A percentile compares a stretch with the other conserved stretches of the same genome.
These are phyloP conservation scores for Cephus runcator DNA, from an alignment of 2,888 invertebrate species.

Conservation along the genomic window DNA sequence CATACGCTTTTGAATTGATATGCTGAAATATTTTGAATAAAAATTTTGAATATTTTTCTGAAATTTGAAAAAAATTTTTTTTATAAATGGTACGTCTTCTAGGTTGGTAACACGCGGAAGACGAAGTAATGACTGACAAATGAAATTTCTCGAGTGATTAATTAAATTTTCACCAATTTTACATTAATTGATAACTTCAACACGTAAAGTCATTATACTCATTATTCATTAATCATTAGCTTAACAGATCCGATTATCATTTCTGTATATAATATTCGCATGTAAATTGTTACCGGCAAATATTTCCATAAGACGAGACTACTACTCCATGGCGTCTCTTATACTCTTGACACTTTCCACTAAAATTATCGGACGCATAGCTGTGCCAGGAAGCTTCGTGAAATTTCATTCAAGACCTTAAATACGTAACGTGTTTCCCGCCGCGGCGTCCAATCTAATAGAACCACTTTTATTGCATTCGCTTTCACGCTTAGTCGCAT, in stretches of 20 bases:
- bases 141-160: background rate
- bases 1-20: background rate
- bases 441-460: background rate
- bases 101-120: background rate
- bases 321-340: background rate
- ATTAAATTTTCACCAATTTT: background rate
- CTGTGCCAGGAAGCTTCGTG: background rate
- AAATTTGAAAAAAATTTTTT: too few relatives aligned
- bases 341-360: background rate
- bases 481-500: background rate
- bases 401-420: background rate
- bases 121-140: background rate
- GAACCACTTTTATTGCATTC: background rate
- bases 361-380: background rate
- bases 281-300: background rate
- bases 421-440: background rate
- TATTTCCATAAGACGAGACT: background rate
- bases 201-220: background rate
- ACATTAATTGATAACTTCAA: background rate
- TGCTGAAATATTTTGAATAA: background rate
- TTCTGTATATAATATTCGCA: background rate
- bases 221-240: too few relatives aligned
- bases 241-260: background rate
- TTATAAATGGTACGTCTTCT: background rate
- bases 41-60: background rate